Conservation (phyloP, 2,797 vertebrate species). For the Geotrypetes seraphini region DNA sequence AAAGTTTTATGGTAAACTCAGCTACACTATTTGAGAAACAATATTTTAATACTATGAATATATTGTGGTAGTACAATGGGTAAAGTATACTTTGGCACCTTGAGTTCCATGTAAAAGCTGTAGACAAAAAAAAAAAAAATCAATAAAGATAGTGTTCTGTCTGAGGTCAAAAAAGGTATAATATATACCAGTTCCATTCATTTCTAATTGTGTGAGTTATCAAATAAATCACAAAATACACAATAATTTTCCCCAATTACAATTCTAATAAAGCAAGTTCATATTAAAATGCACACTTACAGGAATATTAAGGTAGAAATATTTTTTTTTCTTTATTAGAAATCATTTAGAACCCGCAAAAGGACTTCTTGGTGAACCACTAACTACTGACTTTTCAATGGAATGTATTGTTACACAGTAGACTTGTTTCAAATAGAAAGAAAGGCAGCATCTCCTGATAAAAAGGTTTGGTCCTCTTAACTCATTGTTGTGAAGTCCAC, state of each 20-base stretch:
- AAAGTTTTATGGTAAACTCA: conserved; percentile 50
- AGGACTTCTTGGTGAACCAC: conserved; percentile 51
- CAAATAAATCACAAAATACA: conserved; percentile 47
- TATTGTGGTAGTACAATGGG: conserved; percentile 42
- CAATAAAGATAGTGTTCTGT: conserved; percentile 23
- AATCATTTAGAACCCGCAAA: conserved; percentile 58
- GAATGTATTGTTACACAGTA: conserved; percentile 69
- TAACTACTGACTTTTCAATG: conserved; percentile 54
- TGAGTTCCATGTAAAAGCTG: conserved; percentile 46
- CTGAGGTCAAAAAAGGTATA: conserved; percentile 34
- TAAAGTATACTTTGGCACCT: conserved; percentile 57
- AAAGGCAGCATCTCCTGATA: conserved; percentile 64
- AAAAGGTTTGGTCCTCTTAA: conserved; percentile 71
- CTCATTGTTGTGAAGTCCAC: conserved; percentile 51
- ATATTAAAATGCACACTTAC: conserved; percentile 55
- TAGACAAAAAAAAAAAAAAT: conserved; percentile 32
- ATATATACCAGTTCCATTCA: conserved; percentile 19
- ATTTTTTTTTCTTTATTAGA: conserved; percentile 34
- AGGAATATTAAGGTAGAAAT: conserved; percentile 61
- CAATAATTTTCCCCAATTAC: conserved; percentile 42
- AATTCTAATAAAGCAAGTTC: conserved; percentile 48
- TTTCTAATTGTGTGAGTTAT: conserved; percentile 38
- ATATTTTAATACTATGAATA: conserved; percentile 42
- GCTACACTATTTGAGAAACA: conserved; percentile 48
- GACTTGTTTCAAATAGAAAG: conserved; percentile 56